These are phyloP conservation scores for Drosophila eohydei DNA, from an alignment of 2,888 invertebrate genomes.

Conservation along the genomic window DNA sequence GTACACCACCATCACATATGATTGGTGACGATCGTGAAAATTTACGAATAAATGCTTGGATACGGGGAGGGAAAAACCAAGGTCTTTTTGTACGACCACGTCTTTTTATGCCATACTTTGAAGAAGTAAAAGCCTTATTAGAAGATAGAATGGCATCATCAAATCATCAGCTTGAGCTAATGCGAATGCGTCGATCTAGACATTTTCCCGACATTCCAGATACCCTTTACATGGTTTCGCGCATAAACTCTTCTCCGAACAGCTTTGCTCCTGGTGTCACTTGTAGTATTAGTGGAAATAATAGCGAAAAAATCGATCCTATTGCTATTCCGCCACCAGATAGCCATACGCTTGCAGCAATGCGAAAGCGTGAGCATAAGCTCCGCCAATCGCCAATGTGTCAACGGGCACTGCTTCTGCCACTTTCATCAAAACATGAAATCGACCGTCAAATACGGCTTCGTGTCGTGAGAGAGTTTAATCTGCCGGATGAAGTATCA, in stretches of 20 bases:
- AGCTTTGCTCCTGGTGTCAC: constrained; percentile 71
- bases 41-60: constrained; percentile 91
- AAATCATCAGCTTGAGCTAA: constrained; percentile 91
- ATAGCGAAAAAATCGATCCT: constrained; percentile 88
- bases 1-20: constrained; percentile 94
- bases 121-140: constrained; percentile 94
- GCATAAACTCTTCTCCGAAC: constrained; percentile 82
- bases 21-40: constrained; percentile 90
- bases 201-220: constrained; percentile 95
- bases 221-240: constrained; percentile 93
- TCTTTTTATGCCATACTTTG: constrained; percentile 97
- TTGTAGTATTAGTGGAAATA: constrained; percentile 84
- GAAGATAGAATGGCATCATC: constrained; percentile 91
- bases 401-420: constrained; percentile 91
- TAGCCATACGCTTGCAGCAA: constrained; percentile 90
- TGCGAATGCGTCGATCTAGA: constrained; percentile 89
- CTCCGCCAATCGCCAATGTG: constrained; percentile 92
- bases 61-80: constrained; percentile 89
- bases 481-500: constrained; percentile 94
- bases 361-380: constrained; percentile 94
- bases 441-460: constrained; percentile 92
- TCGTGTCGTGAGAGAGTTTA: constrained; percentile 96
- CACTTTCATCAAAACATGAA: constrained; percentile 91
- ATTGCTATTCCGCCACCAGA: constrained; percentile 91
- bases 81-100: constrained; percentile 93